Evolutionary conservation across 2,113 vertebrate genomes (phyloP).

Genomic region (Taxidea taxus): DNA sequence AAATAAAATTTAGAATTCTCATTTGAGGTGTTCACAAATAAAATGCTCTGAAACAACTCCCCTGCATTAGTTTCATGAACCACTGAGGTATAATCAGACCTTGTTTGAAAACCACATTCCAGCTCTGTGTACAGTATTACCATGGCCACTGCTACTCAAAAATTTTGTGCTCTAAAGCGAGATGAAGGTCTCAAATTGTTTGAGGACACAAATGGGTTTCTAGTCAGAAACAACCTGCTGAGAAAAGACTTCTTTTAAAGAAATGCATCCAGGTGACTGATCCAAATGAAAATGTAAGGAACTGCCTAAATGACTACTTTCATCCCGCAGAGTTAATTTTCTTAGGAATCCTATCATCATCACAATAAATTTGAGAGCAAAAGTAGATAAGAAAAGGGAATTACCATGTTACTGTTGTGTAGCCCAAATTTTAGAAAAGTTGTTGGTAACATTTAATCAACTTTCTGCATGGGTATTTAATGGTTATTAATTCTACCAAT

Average conservation of each 20-base stretch:
- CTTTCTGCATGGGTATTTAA: neutral
- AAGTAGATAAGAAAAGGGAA: neutral
- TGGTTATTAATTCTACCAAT: neutral
- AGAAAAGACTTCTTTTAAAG: neutral
- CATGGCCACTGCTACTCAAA: neutral
- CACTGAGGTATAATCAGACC: neutral
- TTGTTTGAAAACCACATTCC: neutral
- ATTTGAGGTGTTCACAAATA: slow-evolving; percentile 54
- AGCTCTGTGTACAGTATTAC: neutral
- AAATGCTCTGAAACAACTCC: slow-evolving; percentile 44
- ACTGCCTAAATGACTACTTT: neutral
- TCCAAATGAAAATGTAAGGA: neutral
- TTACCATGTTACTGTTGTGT: neutral
- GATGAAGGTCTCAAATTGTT: slow-evolving; percentile 27
- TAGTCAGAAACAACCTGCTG: neutral
- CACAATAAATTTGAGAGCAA: neutral
- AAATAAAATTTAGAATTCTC: slow-evolving; percentile 60
- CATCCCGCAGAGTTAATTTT: neutral
- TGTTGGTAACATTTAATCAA: neutral
- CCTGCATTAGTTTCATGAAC: slow-evolving; percentile 17
- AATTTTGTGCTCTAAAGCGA: neutral
- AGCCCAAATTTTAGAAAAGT: neutral
- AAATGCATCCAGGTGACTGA: neutral
- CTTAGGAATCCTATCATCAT: neutral
- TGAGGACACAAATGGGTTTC: neutral